Conservation (phyloP, 2,888 invertebrate species). For the Trichogramma evanescens region DNA sequence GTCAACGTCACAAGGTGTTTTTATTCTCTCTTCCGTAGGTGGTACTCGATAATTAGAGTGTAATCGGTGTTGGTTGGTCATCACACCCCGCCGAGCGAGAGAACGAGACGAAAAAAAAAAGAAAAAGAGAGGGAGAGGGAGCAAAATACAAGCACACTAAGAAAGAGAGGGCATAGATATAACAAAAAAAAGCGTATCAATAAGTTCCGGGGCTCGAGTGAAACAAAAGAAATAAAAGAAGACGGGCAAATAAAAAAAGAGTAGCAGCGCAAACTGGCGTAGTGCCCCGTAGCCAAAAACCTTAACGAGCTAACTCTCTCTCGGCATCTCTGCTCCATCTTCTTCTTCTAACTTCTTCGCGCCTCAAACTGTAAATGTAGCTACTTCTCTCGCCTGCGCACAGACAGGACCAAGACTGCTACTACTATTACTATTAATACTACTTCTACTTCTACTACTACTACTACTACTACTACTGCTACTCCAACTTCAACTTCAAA, state of each 20-base stretch:
- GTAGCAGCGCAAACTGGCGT: too few relatives aligned
- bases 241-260: too few relatives aligned
- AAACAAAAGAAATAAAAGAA: too few relatives aligned
- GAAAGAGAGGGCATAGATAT: not conserved
- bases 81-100: not conserved
- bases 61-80: slow-evolving; percentile 22
- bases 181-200: not conserved
- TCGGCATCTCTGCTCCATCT: too few relatives aligned
- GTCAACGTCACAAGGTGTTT: slow-evolving; percentile 17
- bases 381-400: not conserved
- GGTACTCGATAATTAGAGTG: slow-evolving; percentile 23
- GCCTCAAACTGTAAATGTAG: not conserved
- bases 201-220: too few relatives aligned
- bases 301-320: too few relatives aligned
- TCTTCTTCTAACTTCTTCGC: not conserved
- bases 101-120: slow-evolving; percentile 1
- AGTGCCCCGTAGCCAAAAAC: too few relatives aligned
- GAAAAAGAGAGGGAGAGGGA: not conserved
- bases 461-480: too few relatives aligned
- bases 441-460: too few relatives aligned
- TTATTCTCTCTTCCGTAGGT: slow-evolving; percentile 23
- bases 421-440: too few relatives aligned
- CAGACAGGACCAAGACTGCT: too few relatives aligned
- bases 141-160: not conserved
- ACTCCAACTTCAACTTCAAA: too few relatives aligned